phyloP scores from a whole-genome alignment of 2,113 vertebrate species.

The Puma concolor region DNA sequence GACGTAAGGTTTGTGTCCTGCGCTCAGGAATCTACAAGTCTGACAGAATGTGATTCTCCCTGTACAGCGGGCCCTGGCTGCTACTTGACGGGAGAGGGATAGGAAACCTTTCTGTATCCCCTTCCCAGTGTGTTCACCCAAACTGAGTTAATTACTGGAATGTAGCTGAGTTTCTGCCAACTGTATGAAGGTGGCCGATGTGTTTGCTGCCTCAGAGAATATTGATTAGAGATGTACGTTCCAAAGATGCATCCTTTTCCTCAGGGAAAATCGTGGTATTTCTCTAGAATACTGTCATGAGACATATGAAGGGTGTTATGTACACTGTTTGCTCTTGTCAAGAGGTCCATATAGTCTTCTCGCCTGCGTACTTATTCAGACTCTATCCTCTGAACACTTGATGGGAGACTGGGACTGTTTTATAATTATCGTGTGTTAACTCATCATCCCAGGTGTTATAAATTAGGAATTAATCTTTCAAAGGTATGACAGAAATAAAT shows the following conservation, averaged over 20 bases:
- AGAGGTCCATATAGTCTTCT: neutral
- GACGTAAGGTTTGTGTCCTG: neutral
- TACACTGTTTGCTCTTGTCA: neutral
- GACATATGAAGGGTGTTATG: neutral
- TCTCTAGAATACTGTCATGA: neutral
- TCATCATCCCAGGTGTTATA: neutral
- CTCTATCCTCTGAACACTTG: neutral
- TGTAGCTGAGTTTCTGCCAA: neutral
- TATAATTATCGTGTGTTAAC: neutral
- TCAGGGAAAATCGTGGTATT: neutral
- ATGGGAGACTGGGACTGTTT: neutral
- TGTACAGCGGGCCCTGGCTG: neutral
- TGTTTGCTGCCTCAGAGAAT: neutral
- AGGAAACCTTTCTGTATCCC: neutral
- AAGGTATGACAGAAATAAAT: neutral
- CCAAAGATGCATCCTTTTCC: neutral
- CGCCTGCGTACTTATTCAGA: neutral
- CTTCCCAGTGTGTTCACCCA: neutral
- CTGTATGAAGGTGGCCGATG: neutral
- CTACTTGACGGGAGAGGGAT: neutral
- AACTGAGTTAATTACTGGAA: constrained; percentile 22
- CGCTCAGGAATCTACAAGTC: neutral
- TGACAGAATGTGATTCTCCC: neutral
- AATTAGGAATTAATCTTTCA: neutral
- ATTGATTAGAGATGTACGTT: neutral